phyloP scores from a whole-genome alignment of 2,888 invertebrate species.

The Thysanoteuthis rhombus region DNA sequence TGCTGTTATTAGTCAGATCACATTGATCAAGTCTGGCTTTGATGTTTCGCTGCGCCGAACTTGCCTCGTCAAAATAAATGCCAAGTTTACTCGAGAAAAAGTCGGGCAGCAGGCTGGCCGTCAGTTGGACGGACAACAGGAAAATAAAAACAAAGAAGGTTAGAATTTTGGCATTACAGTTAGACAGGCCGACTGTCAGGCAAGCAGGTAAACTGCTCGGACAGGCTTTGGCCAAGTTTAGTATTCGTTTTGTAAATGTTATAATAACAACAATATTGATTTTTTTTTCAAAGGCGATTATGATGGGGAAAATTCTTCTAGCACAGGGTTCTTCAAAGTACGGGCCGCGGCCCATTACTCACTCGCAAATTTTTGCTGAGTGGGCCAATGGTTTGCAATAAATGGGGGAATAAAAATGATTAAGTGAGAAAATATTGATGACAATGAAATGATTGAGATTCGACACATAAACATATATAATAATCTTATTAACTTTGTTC shows the following conservation, averaged over 20 bases:
- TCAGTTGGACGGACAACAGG: not conserved
- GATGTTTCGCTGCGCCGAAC: not conserved
- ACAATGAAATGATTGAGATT: too few species aligned
- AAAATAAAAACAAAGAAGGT: not conserved
- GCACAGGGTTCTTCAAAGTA: too few species aligned
- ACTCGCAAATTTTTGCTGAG: too few species aligned
- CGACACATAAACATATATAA: too few species aligned
- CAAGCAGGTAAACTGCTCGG: not conserved
- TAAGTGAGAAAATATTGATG: too few species aligned
- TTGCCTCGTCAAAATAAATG: not conserved
- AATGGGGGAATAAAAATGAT: too few species aligned
- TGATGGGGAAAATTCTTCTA: not conserved
- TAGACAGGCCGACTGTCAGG: not conserved
- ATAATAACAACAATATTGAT: not conserved
- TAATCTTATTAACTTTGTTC: too few species aligned
- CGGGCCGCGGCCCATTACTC: too few species aligned
- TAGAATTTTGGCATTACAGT: not conserved
- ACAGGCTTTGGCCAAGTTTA: not conserved
- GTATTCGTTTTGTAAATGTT: not conserved
- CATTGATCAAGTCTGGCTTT: not conserved
- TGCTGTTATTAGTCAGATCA: not conserved
- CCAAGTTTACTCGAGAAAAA: not conserved
- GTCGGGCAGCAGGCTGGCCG: not conserved
- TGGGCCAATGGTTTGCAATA: too few species aligned
- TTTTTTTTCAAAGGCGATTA: not conserved